Conservation (phyloP, 2,888 invertebrate genomes). For the Nineta flava region DNA sequence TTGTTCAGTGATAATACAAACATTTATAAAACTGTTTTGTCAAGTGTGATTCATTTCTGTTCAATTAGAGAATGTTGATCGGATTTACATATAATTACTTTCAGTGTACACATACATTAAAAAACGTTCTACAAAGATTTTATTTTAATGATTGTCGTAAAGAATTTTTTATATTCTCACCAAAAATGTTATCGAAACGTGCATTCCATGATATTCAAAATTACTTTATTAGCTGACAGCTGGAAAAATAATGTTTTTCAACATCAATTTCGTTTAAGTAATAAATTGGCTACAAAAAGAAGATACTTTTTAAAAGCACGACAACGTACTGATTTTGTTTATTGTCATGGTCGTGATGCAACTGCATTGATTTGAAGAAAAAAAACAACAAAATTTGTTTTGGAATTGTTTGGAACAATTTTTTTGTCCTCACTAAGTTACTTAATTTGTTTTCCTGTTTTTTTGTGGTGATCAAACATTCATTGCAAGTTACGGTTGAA, state of each 20-base stretch:
- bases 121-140: neutral
- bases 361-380: constrained; percentile 20
- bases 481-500: too few relatives aligned
- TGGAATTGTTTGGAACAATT: neutral
- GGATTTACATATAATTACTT: too few relatives aligned
- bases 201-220: neutral
- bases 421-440: neutral
- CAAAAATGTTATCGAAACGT: neutral
- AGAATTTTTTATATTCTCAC: neutral
- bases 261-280: neutral
- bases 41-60: too few relatives aligned
- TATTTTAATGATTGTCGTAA: neutral
- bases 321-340: constrained; percentile 18
- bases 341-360: constrained; percentile 24
- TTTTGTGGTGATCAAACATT: too few relatives aligned
- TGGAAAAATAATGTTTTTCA: neutral
- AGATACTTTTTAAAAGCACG: constrained; percentile 1
- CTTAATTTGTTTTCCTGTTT: too few relatives aligned
- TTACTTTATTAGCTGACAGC: neutral
- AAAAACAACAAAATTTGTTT: neutral
- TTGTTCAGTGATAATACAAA: too few relatives aligned
- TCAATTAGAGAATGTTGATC: too few relatives aligned
- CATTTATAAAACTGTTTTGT: too few relatives aligned
- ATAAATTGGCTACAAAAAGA: constrained; percentile 5
- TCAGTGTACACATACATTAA: too few relatives aligned